Base-by-base conservation (phyloP, 2,113 vertebrate genomes). In the Silurus meridionalis region DNA sequence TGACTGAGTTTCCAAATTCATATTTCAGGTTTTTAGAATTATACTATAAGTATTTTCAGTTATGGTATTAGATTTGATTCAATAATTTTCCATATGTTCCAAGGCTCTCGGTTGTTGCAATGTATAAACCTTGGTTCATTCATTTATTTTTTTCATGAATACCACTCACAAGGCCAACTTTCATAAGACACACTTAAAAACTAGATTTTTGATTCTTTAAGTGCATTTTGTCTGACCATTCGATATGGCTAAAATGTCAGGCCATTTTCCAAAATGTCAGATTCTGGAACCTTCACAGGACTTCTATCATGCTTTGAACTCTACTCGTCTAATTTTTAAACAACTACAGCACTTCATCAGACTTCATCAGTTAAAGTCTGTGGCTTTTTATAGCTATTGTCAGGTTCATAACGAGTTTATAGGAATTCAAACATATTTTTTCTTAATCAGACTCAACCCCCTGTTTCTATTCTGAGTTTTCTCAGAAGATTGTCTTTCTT, bases 391-490 rank as follows among this genome's bases (percentile, higher is more conserved):
- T 37, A 58, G 28, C 21, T 72, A 46, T 21, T 55, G 25, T 53
- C 15, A 23, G 3, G 61, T n/a, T 74, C 60, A 84, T 84, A 55
- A 75, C 53, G 6, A 15, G 23, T 69, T 71, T 10, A 17, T 9
- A 19, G 21, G 17, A 60, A 74, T 67, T 58, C 48, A 6, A 46
- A 78, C 58, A 46, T 79, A 23, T 55, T 53, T 37, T 57, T 14
- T 28, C 25, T 55, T 79, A 1, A 78, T 57, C 52, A 55, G 0
- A 13, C 58, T 77, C 53, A 46, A 15, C 66, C 55, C 66, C 55
- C 83, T 37, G 25, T 60, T 46, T 55, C 84, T 69, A 19, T 79
- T 85, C 74, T 23, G 19, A 74, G 53, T 15, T 72, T 72, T 55
- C 77, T 69, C 61, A 37, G 28, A 78, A 80, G 28, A 61, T 57